phyloP scores from a whole-genome alignment of 2,888 invertebrate genomes.

The Zygaena filipendulae region DNA sequence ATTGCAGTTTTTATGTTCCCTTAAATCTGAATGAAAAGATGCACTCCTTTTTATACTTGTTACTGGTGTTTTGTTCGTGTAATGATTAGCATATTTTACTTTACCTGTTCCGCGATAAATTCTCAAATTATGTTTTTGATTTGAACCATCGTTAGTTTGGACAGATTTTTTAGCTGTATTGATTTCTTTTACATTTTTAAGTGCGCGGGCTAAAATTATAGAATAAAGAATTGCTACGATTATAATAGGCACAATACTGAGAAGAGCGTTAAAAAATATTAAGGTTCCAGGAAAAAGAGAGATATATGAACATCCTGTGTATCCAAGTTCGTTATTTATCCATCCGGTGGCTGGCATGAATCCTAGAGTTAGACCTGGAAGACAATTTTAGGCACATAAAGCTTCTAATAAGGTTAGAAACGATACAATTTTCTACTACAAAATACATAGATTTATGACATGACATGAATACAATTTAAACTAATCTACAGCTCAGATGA shows the following conservation, averaged over 20 bases:
- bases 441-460: too few species aligned
- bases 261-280: constrained; percentile 61
- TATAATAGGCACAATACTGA: constrained; percentile 63
- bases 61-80: constrained; percentile 15
- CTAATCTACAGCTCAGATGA: too few species aligned
- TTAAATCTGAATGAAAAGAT: too few species aligned
- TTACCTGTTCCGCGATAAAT: constrained; percentile 34
- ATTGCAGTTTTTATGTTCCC: too few species aligned
- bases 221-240: constrained; percentile 62
- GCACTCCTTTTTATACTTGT: constrained; percentile 33
- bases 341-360: constrained; percentile 71
- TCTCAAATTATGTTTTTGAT: constrained; percentile 32
- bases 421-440: too few species aligned
- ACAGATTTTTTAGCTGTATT: constrained; percentile 30
- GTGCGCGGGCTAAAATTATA: constrained; percentile 67
- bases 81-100: constrained; percentile 16
- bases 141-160: constrained; percentile 18
- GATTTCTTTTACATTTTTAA: constrained; percentile 49
- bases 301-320: constrained; percentile 65
- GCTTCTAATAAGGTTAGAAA: too few species aligned
- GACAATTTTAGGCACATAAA: too few species aligned
- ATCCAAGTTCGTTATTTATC: constrained; percentile 38
- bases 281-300: constrained; percentile 63
- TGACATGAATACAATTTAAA: too few species aligned
- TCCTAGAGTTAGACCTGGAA: constrained; percentile 65